Percentiles rank a stretch among this genome's conserved stretches.
These are phyloP conservation scores for Neodiprion virginianus DNA, from an alignment of 1,140 invertebrate species.

Conservation along the genomic window DNA sequence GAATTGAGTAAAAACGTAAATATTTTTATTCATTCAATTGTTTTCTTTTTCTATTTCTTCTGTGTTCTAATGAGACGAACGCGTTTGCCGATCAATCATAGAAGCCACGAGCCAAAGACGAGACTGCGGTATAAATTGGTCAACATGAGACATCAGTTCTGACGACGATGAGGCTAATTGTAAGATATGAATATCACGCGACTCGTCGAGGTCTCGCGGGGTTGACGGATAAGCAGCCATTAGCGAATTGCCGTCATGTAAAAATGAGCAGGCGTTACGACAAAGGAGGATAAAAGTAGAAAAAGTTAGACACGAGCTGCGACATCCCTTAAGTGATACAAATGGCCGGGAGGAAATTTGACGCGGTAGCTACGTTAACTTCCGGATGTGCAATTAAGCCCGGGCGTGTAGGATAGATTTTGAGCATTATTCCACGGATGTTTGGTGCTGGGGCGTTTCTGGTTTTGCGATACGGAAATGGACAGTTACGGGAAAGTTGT, in stretches of 20 bases:
- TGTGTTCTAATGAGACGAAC: too few relatives aligned
- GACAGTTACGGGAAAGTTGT: too few relatives aligned
- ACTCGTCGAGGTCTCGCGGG: background rate
- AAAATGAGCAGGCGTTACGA: background rate
- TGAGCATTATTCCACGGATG: background rate
- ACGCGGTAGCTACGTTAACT: background rate
- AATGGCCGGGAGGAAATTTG: background rate
- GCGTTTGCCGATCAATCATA: background rate
- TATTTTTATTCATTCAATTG: too few relatives aligned
- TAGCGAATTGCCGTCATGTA: background rate
- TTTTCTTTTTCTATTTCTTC: too few relatives aligned
- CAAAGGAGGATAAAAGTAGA: constrained; percentile 14
- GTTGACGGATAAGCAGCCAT: constrained; percentile 4
- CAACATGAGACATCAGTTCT: background rate
- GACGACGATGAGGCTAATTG: too few relatives aligned
- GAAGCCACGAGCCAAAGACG: background rate
- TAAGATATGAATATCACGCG: background rate
- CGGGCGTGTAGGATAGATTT: background rate
- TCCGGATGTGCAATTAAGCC: background rate
- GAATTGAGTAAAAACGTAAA: too few relatives aligned
- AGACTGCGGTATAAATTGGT: background rate
- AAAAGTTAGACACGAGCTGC: constrained; percentile 18
- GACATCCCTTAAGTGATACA: constrained; percentile 13
- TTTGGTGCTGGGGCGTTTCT: too few relatives aligned
- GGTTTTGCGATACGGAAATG: too few relatives aligned